Conservation (phyloP, 2,888 invertebrate genomes). For the Biston stratarius region DNA sequence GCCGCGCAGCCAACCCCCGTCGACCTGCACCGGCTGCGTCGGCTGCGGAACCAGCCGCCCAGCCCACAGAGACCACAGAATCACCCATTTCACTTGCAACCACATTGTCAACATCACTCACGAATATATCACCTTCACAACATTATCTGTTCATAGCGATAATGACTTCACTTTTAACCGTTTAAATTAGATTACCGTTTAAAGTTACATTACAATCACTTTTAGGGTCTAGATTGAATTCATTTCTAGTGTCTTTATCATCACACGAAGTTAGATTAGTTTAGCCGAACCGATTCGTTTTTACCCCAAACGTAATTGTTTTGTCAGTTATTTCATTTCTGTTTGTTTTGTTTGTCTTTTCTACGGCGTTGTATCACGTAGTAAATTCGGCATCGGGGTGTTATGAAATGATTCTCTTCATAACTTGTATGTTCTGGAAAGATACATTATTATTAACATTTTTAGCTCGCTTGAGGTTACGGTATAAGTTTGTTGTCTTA, state of each 20-base stretch:
- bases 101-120: constrained; percentile 39
- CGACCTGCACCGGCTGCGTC: constrained; percentile 57
- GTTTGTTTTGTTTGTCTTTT: too few species aligned
- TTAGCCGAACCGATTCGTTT: too few species aligned
- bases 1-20: constrained; percentile 64
- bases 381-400: too few species aligned
- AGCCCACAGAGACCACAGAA: constrained; percentile 71
- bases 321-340: too few species aligned
- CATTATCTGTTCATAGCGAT: neutral
- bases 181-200: too few species aligned
- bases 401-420: neutral
- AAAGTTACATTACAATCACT: neutral
- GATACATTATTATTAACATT: neutral
- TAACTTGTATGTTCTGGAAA: neutral
- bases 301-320: too few species aligned
- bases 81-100: constrained; percentile 58
- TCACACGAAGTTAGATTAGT: neutral
- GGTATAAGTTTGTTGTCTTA: too few species aligned
- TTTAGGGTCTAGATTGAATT: neutral
- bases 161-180: too few species aligned
- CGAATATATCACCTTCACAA: neutral
- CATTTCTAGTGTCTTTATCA: too few species aligned
- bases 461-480: neutral
- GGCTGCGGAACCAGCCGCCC: constrained; percentile 66
- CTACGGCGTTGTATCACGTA: too few species aligned